A percentile compares a stretch with the other conserved stretches of the same genome.
These are phyloP conservation scores for Quadriops clusia DNA, from an alignment of 2,888 invertebrate genomes.

Conservation along the genomic window DNA sequence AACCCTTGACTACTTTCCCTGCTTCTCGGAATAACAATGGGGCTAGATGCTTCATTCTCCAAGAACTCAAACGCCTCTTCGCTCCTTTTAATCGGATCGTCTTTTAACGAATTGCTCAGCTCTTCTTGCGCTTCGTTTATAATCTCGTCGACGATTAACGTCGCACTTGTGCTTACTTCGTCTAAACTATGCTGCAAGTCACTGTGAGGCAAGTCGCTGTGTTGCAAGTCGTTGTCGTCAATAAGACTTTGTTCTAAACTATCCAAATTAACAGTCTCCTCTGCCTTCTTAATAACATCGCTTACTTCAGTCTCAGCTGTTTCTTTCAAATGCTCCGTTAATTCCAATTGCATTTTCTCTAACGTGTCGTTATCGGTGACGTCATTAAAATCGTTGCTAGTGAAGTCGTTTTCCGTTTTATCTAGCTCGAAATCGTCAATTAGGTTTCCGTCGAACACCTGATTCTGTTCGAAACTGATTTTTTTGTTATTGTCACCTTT, in stretches of 20 bases:
- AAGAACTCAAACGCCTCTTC: slow-evolving; percentile 35
- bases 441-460: too few species aligned
- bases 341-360: too few species aligned
- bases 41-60: slow-evolving; percentile 31
- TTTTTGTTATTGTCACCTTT: too few species aligned
- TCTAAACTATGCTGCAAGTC: slow-evolving; percentile 4
- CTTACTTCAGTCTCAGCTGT: slow-evolving; percentile 25
- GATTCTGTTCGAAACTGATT: too few species aligned
- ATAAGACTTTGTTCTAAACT: too few species aligned
- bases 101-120: slow-evolving; percentile 20
- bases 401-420: too few species aligned
- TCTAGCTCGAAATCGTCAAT: too few species aligned
- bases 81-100: slow-evolving; percentile 25
- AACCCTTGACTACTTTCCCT: slow-evolving; percentile 7
- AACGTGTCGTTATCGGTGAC: too few species aligned
- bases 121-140: slow-evolving; percentile 5
- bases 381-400: too few species aligned
- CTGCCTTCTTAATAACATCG: slow-evolving; percentile 30
- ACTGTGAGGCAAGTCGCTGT: slow-evolving; percentile 17
- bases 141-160: slow-evolving; percentile 21
- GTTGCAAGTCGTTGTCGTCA: slow-evolving; percentile 21
- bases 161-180: neutral
- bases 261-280: slow-evolving; percentile 30
- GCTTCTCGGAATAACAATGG: slow-evolving; percentile 16
- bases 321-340: slow-evolving; percentile 10